Evolutionary conservation across 30 jellyfish, hydroid and myxozoan genomes (phyloP).

Genomic region (Aurelia sp.): DNA sequence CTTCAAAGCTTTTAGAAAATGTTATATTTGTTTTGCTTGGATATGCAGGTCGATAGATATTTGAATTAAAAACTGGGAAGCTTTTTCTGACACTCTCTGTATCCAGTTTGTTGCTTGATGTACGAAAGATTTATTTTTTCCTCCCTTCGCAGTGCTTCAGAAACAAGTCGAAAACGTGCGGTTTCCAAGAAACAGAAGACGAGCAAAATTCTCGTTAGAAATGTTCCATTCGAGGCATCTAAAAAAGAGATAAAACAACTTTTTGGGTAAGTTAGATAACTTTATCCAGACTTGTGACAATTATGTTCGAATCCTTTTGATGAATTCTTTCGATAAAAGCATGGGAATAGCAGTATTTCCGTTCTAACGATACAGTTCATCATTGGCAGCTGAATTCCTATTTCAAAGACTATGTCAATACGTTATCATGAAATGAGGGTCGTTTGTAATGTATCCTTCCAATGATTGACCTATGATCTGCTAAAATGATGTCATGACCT

Average conservation of each 20-base stretch:
- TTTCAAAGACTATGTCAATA: too few species aligned
- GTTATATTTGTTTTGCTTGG: too few species aligned
- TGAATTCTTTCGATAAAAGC: too few species aligned
- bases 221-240: constrained; percentile 98
- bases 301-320: not conserved
- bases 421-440: too few species aligned
- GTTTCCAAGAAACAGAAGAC: constrained; percentile 79
- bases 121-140: not conserved
- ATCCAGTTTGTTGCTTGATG: not conserved
- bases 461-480: too few species aligned
- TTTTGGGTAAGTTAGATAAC: constrained; percentile 73
- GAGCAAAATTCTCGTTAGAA: constrained; percentile 94
- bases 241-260: constrained; percentile 87
- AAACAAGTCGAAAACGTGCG: constrained; percentile 73
- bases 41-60: too few species aligned
- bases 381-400: too few species aligned
- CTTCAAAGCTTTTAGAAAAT: too few species aligned
- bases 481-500: too few species aligned
- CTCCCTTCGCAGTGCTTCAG: constrained; percentile 42
- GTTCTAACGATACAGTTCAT: too few species aligned
- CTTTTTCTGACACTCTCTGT: not conserved
- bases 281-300: not conserved
- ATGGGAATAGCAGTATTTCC: too few species aligned
- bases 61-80: not conserved
- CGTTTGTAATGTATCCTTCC: too few species aligned